Evolutionary conservation across 2,113 vertebrate species (phyloP), one percentile per base, ranked within the genome.

Genomic region (Anguilla rostrata): DNA sequence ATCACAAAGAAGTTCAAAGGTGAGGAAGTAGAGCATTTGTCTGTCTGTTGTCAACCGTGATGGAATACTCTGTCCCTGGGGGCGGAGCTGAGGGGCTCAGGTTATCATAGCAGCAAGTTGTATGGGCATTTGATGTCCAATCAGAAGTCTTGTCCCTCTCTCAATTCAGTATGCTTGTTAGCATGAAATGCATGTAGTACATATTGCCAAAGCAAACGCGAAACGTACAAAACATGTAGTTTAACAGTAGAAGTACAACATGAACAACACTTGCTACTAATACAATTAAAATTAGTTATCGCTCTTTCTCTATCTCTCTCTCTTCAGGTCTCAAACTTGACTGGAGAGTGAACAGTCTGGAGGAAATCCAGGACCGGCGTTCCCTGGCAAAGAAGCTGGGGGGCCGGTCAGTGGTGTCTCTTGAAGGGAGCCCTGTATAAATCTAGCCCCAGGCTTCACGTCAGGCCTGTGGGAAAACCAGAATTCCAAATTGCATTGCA

Each of bases 1-100:
- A 95, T 98, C 90, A 98, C 96, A 93, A 97, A 96, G 89, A 98
- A 97, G 89, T 94, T 98, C 43, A 94, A 96, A 91, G 97, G 97
- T 97, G 88, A 90, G 87, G 11, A 5, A 26, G 60, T 22, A 4
- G 40, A 5, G 29, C 20, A 26, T 1, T 14, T 22, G 57, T 26
- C 0, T 9, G 39, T 66, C 22, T 66, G 60, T 26, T 66, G 60
- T 20, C 18, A 3, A 22, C 22, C 8, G 60, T 20, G 60, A 63
- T 11, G 49, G 49, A 66, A 18, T 3, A 3, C 18, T 60, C 56
- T 60, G 56, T 14, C 56, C 56, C 56, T 60, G 18, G 56, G 43
- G 34, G 34, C 34, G 34, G 34, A 34, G 34, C 34, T 34, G 34
- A 34, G 34, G 43, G 43, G 43, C 5, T 46, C 43, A 46, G 43